Evolutionary conservation across 2,888 invertebrate genomes (phyloP).

Genomic region (Caenorhabditis sp.): DNA sequence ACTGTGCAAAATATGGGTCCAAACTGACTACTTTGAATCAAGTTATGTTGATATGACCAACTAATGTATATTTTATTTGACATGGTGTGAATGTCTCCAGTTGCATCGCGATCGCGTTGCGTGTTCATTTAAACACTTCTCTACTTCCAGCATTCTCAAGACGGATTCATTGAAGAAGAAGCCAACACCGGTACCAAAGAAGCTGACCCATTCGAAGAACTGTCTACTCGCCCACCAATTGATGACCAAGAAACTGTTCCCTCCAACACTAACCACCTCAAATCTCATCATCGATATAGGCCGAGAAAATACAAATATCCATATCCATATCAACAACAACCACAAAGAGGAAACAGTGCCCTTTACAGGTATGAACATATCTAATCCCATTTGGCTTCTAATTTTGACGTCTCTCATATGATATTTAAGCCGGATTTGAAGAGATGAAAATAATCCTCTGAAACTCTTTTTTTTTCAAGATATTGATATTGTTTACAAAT

Average conservation of each 20-base stretch:
- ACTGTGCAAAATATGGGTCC: no score
- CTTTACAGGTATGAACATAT: background rate
- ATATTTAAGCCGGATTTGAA: background rate
- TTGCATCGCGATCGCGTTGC: no score
- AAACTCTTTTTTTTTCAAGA: background rate
- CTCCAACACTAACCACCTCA: background rate
- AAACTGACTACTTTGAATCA: no score
- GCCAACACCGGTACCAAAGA: slow-evolving; percentile 11
- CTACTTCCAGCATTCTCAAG: slow-evolving; percentile 19
- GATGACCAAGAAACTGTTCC: slow-evolving; percentile 6
- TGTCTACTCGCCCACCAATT: slow-evolving; percentile 33
- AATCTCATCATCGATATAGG: background rate
- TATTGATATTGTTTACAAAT: no score
- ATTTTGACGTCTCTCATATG: background rate
- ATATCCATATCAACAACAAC: background rate
- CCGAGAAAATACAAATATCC: background rate
- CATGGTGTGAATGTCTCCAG: no score
- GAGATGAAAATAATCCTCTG: background rate
- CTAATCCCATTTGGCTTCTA: background rate
- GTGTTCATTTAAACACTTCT: no score
- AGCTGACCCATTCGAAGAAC: slow-evolving; percentile 23
- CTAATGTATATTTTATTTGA: no score
- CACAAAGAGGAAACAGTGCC: background rate
- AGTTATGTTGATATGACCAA: no score
- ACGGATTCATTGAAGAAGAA: slow-evolving; percentile 39